Evolutionary conservation across 37 sponge, comb jelly and placozoan species (phyloP).

Genomic region (Aplysina aerophoba): DNA sequence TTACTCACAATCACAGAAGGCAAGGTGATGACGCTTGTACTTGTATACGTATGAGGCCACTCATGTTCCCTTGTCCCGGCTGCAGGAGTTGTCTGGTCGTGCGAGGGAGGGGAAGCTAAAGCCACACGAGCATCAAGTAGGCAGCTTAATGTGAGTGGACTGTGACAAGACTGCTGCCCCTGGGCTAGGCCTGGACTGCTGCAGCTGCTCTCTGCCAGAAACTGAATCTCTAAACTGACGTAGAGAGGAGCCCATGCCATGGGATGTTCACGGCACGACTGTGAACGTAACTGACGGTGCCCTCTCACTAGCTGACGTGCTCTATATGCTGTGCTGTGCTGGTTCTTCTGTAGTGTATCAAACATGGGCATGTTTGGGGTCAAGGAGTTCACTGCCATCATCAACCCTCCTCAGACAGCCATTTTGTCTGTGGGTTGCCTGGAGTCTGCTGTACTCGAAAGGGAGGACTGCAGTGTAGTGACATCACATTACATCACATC

Average conservation of each 20-base stretch:
- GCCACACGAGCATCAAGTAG: slow-evolving; percentile 7
- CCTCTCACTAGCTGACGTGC: no score
- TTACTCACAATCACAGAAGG: no score
- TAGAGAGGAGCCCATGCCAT: no score
- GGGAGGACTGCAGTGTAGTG: not conserved
- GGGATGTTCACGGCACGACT: no score
- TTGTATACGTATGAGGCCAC: no score
- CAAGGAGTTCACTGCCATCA: slow-evolving; percentile 28
- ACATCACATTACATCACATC: slow-evolving; percentile 9
- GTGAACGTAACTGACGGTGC: no score
- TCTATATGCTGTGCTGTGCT: no score
- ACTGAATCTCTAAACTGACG: no score
- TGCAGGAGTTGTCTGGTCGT: slow-evolving; percentile 18
- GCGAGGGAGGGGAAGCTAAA: slow-evolving; percentile 29
- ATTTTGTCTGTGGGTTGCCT: slow-evolving; percentile 29
- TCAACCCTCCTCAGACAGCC: slow-evolving; percentile 35
- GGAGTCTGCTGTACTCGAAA: not conserved
- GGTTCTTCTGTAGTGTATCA: slow-evolving; percentile 15
- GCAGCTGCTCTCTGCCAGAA: no score
- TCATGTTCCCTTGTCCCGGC: not conserved
- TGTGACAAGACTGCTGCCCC: no score
- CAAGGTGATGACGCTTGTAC: no score
- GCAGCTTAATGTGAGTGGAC: slow-evolving; percentile 13
- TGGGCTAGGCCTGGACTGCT: no score
- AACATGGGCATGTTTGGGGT: slow-evolving; percentile 31